Percentiles rank a stretch among this genome's conserved stretches.
Conservation (phyloP, 2,797 vertebrate genomes). For the Smutsia temminckii region DNA sequence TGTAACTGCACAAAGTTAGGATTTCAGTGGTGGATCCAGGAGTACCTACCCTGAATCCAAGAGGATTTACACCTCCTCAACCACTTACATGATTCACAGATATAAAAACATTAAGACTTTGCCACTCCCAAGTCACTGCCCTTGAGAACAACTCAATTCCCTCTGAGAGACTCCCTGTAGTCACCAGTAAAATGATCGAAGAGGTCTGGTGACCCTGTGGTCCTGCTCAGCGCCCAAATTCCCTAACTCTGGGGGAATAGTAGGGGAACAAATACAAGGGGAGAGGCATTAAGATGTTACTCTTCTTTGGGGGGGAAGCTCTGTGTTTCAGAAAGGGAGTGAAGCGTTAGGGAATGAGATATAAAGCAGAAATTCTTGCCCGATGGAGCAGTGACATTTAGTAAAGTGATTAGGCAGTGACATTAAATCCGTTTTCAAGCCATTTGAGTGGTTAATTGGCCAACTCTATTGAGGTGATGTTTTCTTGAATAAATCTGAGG, state of each 20-base stretch:
- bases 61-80: background rate
- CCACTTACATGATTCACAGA: background rate
- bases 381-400: constrained; percentile 73
- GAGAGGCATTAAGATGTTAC: background rate
- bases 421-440: constrained; percentile 77
- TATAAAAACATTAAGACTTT: background rate
- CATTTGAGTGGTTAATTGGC: constrained; percentile 76
- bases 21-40: background rate
- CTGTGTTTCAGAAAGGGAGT: background rate
- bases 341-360: background rate
- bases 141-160: background rate
- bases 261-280: background rate
- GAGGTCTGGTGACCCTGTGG: background rate
- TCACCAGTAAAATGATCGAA: background rate
- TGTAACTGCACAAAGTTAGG: background rate
- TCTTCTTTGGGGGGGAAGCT: background rate
- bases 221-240: background rate
- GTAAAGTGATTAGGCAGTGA: constrained; percentile 78
- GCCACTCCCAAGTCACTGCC: background rate
- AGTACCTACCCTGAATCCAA: no score
- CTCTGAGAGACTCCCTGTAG: background rate
- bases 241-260: background rate
- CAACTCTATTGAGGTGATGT: constrained; percentile 59
- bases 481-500: constrained; percentile 49
- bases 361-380: constrained; percentile 38